Conservation (phyloP, 2,797 vertebrate genomes). For the Tragelaphus eurycerus region DNA sequence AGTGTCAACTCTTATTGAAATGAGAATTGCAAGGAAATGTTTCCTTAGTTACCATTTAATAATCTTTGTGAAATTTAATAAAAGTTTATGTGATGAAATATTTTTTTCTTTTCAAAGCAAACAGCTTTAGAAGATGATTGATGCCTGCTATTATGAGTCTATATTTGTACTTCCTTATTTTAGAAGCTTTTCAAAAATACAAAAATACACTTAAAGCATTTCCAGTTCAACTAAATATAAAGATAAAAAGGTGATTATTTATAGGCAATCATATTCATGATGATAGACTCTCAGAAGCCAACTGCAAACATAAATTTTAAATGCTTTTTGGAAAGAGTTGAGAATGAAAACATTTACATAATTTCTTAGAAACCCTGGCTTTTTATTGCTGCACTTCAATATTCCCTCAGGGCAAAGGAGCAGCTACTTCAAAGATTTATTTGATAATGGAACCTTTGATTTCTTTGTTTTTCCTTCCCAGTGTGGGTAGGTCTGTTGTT, state of each 20-base stretch:
- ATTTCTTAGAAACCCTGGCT: slow-evolving; percentile 59
- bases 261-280: slow-evolving; percentile 59
- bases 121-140: slow-evolving; percentile 49
- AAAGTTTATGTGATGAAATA: slow-evolving; percentile 1
- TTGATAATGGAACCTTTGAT: slow-evolving; percentile 60
- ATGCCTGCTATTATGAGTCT: slow-evolving; percentile 40
- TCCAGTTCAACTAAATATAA: slow-evolving; percentile 44
- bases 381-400: slow-evolving; percentile 73
- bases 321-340: slow-evolving; percentile 50
- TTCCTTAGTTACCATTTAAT: slow-evolving; percentile 58
- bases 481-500: not conserved
- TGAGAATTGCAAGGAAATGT: slow-evolving; percentile 42
- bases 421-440: slow-evolving; percentile 64
- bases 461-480: slow-evolving; percentile 55
- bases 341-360: slow-evolving; percentile 75
- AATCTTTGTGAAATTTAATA: slow-evolving; percentile 60
- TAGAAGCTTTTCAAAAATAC: slow-evolving; percentile 60
- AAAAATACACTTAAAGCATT: slow-evolving; percentile 50
- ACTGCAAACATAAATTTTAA: slow-evolving; percentile 69
- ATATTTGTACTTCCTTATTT: slow-evolving; percentile 59
- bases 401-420: slow-evolving; percentile 58
- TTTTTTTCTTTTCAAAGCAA: slow-evolving; percentile 34
- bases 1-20: slow-evolving; percentile 32
- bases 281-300: slow-evolving; percentile 62
- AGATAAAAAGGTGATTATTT: slow-evolving; percentile 67